Conservation (phyloP, 2,113 vertebrate species). For the Lepisosteus osseus region DNA sequence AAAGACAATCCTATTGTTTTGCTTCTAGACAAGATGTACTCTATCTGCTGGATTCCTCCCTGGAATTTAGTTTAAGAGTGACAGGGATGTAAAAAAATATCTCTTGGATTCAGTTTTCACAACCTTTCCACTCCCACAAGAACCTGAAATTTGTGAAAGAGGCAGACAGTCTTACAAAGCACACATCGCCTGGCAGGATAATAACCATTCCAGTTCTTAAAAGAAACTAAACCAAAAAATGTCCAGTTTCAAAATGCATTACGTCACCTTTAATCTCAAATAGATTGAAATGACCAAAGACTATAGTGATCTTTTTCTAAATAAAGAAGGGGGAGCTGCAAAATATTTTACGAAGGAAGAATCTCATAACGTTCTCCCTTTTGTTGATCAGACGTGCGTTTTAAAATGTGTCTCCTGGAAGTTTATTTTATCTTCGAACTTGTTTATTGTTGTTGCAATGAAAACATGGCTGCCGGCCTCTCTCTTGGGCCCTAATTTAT, state of each 20-base stretch:
- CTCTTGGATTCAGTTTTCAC: constrained; percentile 2
- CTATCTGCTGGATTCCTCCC: not conserved
- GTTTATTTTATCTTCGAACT: constrained; percentile 8
- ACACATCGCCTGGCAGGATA: too few relatives aligned
- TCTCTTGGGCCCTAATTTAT: not conserved
- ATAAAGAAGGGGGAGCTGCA: too few relatives aligned
- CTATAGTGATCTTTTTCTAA: too few relatives aligned
- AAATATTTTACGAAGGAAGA: not conserved
- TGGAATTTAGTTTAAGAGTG: constrained; percentile 4
- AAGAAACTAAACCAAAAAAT: too few relatives aligned
- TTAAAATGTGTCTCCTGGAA: not conserved
- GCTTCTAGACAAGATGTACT: constrained; percentile 2
- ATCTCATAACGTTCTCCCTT: not conserved
- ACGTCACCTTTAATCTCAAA: too few relatives aligned
- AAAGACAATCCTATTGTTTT: constrained; percentile 1
- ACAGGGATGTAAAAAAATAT: constrained; percentile 1
- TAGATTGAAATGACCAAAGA: too few relatives aligned
- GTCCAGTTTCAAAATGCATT: too few relatives aligned
- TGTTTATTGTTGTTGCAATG: not conserved
- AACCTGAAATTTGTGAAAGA: not conserved
- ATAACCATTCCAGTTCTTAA: too few relatives aligned
- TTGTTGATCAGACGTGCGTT: not conserved
- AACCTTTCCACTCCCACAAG: not conserved
- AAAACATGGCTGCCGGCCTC: not conserved
- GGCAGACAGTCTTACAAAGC: too few relatives aligned